Conservation (phyloP, 2,113 vertebrate genomes). For the Gadus macrocephalus region DNA sequence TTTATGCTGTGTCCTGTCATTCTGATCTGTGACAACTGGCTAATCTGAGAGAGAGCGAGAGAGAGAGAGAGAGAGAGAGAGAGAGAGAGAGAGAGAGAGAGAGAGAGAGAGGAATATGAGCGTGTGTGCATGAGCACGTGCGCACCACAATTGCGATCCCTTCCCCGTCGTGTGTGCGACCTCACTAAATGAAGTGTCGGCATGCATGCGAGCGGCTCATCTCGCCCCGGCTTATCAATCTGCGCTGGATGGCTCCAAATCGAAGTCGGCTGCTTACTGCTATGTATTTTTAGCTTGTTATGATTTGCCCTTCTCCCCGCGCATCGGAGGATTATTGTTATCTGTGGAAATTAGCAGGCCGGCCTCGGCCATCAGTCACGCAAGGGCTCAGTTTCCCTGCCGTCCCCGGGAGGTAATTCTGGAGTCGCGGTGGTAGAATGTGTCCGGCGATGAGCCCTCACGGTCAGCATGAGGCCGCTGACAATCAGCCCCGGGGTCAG, state of each 20-base stretch:
- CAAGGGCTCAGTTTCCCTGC: conserved; percentile 3
- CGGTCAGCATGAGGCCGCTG: conserved; percentile 37
- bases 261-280: background rate
- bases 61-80: background rate
- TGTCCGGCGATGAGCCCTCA: conserved; percentile 26
- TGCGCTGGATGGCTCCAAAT: conserved; percentile 12
- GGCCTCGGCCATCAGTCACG: conserved; percentile 19
- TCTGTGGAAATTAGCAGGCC: conserved; percentile 29
- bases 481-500: conserved; percentile 16
- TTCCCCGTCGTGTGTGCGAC: conserved; percentile 34
- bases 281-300: conserved; percentile 29
- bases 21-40: conserved; percentile 51
- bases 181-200: conserved; percentile 23
- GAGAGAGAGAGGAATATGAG: no score
- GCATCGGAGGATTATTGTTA: conserved; percentile 35
- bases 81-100: no score
- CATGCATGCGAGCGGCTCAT: conserved; percentile 12
- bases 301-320: conserved; percentile 19
- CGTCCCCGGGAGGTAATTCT: conserved; percentile 25
- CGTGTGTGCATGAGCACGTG: background rate
- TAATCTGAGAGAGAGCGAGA: conserved; percentile 41
- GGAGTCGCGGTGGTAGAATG: conserved; percentile 19
- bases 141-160: conserved; percentile 28
- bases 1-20: conserved; percentile 44
- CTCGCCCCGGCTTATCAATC: conserved; percentile 13